A percentile compares a stretch with the other conserved stretches of the same genome.
Conservation (phyloP, 2,113 vertebrate species). For the Carassius auratus region DNA sequence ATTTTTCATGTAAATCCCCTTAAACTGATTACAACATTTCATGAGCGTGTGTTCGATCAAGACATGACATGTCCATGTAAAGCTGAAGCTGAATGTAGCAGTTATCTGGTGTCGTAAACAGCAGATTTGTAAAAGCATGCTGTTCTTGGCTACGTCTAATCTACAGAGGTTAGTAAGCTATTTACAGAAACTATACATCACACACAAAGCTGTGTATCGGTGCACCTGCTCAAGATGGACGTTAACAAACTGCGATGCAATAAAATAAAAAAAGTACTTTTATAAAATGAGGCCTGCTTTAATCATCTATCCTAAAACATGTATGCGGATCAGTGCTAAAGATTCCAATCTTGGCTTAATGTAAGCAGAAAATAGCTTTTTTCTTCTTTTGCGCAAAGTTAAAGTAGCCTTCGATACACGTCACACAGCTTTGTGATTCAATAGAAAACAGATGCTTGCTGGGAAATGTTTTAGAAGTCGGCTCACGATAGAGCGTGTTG, state of each 20-base stretch:
- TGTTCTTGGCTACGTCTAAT: slow-evolving; percentile 76
- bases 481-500: not conserved
- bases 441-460: slow-evolving; percentile 59
- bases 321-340: slow-evolving; percentile 34
- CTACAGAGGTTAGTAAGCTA: slow-evolving; percentile 70
- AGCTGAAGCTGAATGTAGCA: slow-evolving; percentile 47
- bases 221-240: not conserved
- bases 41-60: slow-evolving; percentile 2
- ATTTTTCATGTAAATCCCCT: not conserved
- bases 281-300: slow-evolving; percentile 20
- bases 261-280: not conserved
- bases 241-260: not conserved
- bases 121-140: slow-evolving; percentile 72
- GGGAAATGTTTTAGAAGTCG: slow-evolving; percentile 59
- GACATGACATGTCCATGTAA: slow-evolving; percentile 27
- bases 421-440: slow-evolving; percentile 49
- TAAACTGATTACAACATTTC: not conserved
- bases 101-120: slow-evolving; percentile 61
- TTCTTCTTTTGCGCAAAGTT: not conserved
- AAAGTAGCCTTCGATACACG: slow-evolving; percentile 2
- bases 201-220: slow-evolving; percentile 36
- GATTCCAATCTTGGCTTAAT: slow-evolving; percentile 59
- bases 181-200: slow-evolving; percentile 75
- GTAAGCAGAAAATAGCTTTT: slow-evolving; percentile 58
- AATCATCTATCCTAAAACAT: slow-evolving; percentile 13